A percentile compares a stretch with the other conserved stretches of the same genome.
Evolutionary conservation across 1,140 invertebrate genomes (phyloP).

Genomic region (Acyrthosiphon pisum): DNA sequence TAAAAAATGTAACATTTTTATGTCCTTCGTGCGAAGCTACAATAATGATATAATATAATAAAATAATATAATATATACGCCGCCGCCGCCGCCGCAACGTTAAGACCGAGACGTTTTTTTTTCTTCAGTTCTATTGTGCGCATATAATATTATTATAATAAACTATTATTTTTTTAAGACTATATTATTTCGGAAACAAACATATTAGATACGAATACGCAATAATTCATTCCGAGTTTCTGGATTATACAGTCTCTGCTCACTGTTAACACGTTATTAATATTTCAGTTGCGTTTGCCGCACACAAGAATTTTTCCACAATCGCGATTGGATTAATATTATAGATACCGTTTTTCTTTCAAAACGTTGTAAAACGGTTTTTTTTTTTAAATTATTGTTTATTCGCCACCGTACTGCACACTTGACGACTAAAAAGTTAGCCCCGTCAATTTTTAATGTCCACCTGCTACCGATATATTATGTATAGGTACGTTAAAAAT

Average conservation of each 20-base stretch:
- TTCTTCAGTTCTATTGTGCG: not conserved
- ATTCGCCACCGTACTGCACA: not conserved
- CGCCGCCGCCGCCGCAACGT: not conserved
- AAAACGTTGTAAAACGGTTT: not conserved
- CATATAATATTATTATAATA: too few species aligned
- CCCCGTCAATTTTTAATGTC: not conserved
- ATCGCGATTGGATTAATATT: not conserved
- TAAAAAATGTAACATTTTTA: slow-evolving; percentile 23
- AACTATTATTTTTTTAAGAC: not conserved
- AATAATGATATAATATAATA: not conserved
- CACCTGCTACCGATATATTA: not conserved
- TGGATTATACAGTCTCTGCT: not conserved
- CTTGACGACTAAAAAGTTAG: not conserved
- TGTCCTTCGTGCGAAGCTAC: not conserved
- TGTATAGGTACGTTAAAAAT: not conserved
- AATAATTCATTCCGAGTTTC: slow-evolving; percentile 2
- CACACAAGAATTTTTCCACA: not conserved
- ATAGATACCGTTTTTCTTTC: not conserved
- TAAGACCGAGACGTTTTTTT: not conserved
- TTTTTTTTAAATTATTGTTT: not conserved
- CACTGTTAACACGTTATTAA: not conserved
- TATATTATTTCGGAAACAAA: slow-evolving; percentile 2
- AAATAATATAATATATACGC: not conserved
- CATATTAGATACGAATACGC: not conserved
- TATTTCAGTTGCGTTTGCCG: not conserved